Evolutionary conservation across 2,888 invertebrate species (phyloP).

Genomic region (Brachylomia viminalis): DNA sequence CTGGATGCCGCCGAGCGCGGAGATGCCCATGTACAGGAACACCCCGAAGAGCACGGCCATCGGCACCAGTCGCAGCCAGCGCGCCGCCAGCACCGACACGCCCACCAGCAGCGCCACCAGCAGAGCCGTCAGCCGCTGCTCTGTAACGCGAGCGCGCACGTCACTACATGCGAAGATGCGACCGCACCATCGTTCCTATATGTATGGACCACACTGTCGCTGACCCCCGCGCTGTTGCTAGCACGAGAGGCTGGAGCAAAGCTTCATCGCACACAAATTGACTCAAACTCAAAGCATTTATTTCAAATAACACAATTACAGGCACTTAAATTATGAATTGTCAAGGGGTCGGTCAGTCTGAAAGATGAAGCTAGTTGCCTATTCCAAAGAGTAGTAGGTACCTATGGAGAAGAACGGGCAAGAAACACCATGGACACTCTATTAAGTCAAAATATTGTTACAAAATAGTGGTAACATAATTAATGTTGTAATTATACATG

Average conservation of each 20-base stretch:
- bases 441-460: too few species aligned
- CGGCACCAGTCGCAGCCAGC: conserved; percentile 95
- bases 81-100: conserved; percentile 95
- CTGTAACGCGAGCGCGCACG: conserved; percentile 80
- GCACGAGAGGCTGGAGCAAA: neutral
- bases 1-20: conserved; percentile 98
- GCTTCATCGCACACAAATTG: neutral
- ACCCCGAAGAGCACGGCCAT: conserved; percentile 99
- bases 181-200: too few species aligned
- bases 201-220: neutral
- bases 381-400: too few species aligned
- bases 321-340: too few species aligned
- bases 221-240: neutral
- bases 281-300: too few species aligned
- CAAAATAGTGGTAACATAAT: too few species aligned
- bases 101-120: conserved; percentile 95
- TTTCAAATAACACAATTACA: too few species aligned
- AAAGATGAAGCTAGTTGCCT: too few species aligned
- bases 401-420: too few species aligned
- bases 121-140: conserved; percentile 96
- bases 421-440: too few species aligned
- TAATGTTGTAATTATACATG: too few species aligned
- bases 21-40: conserved; percentile 99
- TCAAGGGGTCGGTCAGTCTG: too few species aligned
- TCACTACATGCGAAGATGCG: neutral